These are phyloP conservation scores for Rattus norvegicus DNA, from an alignment of 2,113 vertebrate genomes.

Conservation along the genomic window GRCr8 NC_086024.1:46413001-46413500, in stretches of 20 bases:
- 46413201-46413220: not conserved
- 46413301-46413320: rapidly evolving
- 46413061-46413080: not conserved
- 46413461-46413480: not conserved
- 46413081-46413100: not conserved
- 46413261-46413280: not conserved
- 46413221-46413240: not conserved
- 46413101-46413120: not conserved
- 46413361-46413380: not conserved
- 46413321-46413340: rapidly evolving
- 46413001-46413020: not conserved
- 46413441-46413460: not conserved
- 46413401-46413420: not conserved
- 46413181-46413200: not conserved
- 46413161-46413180: too few relatives aligned
- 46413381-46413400: not conserved
- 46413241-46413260: not conserved
- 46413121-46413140: not conserved
- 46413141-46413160: not conserved
- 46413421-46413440: too few relatives aligned
- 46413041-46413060: not conserved
- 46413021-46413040: conserved; percentile 15
- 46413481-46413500: too few relatives aligned
- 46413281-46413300: not conserved
- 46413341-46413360: not conserved